phyloP scores from a whole-genome alignment of 2,113 vertebrate genomes.

The Halichoeres trimaculatus region DNA sequence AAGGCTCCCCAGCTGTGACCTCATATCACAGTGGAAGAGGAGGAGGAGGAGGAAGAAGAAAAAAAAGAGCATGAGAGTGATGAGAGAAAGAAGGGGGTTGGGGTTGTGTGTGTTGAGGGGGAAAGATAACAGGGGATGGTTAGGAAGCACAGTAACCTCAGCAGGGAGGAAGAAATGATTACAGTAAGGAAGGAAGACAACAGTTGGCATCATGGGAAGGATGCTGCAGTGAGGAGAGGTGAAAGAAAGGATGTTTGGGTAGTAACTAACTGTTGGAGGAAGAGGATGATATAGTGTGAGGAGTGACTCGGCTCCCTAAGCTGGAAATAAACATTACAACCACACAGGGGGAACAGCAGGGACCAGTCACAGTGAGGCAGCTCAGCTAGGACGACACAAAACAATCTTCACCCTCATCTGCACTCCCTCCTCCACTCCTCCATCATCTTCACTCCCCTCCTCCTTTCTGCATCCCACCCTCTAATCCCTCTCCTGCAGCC shows the following conservation, averaged over 20 bases:
- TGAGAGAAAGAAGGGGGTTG: constrained; percentile 1
- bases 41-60: constrained; percentile 12
- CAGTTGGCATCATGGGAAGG: neutral
- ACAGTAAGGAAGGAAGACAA: neutral
- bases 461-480: constrained; percentile 12
- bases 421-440: neutral
- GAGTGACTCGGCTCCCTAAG: constrained; percentile 8
- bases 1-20: constrained; percentile 87
- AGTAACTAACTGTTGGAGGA: constrained; percentile 3
- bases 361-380: constrained; percentile 13
- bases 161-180: constrained; percentile 12
- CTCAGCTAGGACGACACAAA: constrained; percentile 10
- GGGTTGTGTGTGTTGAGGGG: constrained; percentile 11
- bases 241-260: constrained; percentile 9
- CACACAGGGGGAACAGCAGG: constrained; percentile 18
- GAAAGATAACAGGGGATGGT: constrained; percentile 25
- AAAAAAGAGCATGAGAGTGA: constrained; percentile 22
- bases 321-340: constrained; percentile 41
- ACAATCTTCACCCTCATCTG: constrained; percentile 23
- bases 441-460: neutral
- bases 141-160: constrained; percentile 25
- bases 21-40: constrained; percentile 69
- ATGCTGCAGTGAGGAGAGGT: constrained; percentile 9
- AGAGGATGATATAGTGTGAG: constrained; percentile 35
- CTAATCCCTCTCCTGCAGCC: constrained; percentile 9